Evolutionary conservation across 1,140 invertebrate species (phyloP), one percentile per base, ranked within the genome.

Genomic region (Drosophila asahinai): DNA sequence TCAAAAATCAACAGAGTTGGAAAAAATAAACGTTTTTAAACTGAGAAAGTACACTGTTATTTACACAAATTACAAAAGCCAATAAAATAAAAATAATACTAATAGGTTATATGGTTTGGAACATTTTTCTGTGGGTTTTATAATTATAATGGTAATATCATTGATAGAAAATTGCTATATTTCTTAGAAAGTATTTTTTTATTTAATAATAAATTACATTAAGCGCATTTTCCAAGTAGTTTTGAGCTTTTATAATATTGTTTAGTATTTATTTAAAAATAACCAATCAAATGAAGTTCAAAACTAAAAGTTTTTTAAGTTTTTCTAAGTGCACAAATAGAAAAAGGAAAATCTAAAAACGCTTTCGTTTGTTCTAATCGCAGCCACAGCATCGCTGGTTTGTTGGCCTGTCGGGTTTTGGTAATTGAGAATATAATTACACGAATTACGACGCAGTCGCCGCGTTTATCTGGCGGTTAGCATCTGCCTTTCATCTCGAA

Each of bases 341-440:
- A 51, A 55, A 77, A 61, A 59, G 14, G 47, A 51, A 64, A 80
- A 79, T 79, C 60, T 25, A 59, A 72, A 83, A 83, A 67, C 65
- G 77, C 68, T 87, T 86, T 67, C 52, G 52, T 64, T 57, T 51
- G 43, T 63, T 63, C 67, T 83, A 80, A 87, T 87, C 83, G 36
- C 47, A 65, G 38, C 48, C 52, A 71, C 77, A 77, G 63, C 77
- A 87, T 80, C 83, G 61, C 25, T 19, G 67, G 72, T 58, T 73
- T 47, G 33, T 59, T 49, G 42, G 60, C 43, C 49, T 52, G 51
- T 55, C 51, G 51, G 59, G 59, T 48, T 72, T 78, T 75, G 77
- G 86, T 90, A 90, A 90, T 90, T 90, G 86, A 90, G 86, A 90
- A 90, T 90, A 90, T 90, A 90, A 90, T 90, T 90, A 90, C 81